Evolutionary conservation across 2,113 vertebrate genomes (phyloP).

Genomic region (Gadus chalcogrammus): DNA sequence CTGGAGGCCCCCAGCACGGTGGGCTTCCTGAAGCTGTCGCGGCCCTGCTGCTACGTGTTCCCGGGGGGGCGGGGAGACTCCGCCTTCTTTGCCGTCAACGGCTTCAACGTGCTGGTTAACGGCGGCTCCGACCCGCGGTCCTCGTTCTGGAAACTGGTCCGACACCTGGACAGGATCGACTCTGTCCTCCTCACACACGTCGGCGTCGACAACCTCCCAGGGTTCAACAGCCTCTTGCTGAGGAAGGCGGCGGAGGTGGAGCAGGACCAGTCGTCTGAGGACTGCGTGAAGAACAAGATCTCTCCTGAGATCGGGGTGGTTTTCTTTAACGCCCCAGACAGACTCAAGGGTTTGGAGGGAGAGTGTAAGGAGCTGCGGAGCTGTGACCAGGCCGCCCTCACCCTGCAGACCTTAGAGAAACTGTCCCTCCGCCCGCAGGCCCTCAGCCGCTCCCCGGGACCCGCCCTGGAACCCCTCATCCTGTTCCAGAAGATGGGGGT

Average conservation of each 20-base stretch:
- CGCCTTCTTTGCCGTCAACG: conserved; percentile 89
- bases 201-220: conserved; percentile 87
- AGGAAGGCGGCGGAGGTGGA: conserved; percentile 84
- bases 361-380: conserved; percentile 67
- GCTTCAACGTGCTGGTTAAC: conserved; percentile 90
- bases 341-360: conserved; percentile 58
- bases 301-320: conserved; percentile 89
- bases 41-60: conserved; percentile 96
- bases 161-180: conserved; percentile 94
- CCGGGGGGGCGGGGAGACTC: conserved; percentile 87
- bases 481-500: conserved; percentile 97
- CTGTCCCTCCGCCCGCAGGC: conserved; percentile 75
- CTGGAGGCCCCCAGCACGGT: conserved; percentile 85
- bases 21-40: conserved; percentile 89
- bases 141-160: conserved; percentile 93
- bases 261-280: conserved; percentile 65
- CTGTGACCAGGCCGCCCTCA: conserved; percentile 75
- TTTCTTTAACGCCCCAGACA: conserved; percentile 82
- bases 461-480: conserved; percentile 75
- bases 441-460: conserved; percentile 60
- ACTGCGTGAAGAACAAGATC: conserved; percentile 81
- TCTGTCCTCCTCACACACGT: conserved; percentile 85
- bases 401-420: conserved; percentile 73
- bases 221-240: conserved; percentile 85
- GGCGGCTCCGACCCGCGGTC: conserved; percentile 88